Evolutionary conservation across 2,888 invertebrate species (phyloP).

Genomic region (Diaperis boleti): DNA sequence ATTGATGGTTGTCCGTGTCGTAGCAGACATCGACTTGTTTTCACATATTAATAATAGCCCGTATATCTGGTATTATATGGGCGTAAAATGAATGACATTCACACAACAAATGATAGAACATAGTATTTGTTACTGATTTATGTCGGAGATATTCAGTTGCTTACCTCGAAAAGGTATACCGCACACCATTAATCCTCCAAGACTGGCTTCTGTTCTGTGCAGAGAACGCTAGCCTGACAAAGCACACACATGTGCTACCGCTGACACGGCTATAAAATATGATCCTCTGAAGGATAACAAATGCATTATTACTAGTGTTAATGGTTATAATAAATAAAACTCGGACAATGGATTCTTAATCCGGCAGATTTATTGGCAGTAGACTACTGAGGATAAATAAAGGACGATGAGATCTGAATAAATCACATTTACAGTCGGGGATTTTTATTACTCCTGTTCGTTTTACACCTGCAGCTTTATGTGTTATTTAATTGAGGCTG

Average conservation of each 20-base stretch:
- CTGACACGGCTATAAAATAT: constrained; percentile 63
- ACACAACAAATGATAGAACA: constrained; percentile 63
- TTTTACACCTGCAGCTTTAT: constrained; percentile 52
- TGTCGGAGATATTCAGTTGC: constrained; percentile 63
- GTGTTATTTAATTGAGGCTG: constrained; percentile 40
- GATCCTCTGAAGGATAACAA: constrained; percentile 67
- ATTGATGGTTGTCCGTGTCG: constrained; percentile 37
- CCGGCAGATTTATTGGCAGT: constrained; percentile 64
- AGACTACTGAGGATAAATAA: constrained; percentile 58
- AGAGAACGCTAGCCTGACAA: constrained; percentile 45
- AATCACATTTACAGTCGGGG: constrained; percentile 58
- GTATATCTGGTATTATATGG: constrained; percentile 50
- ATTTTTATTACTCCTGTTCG: constrained; percentile 49
- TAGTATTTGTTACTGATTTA: constrained; percentile 63
- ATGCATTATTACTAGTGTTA: constrained; percentile 68
- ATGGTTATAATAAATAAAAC: constrained; percentile 67
- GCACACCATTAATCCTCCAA: constrained; percentile 63
- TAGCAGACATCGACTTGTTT: constrained; percentile 40
- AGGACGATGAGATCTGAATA: constrained; percentile 61
- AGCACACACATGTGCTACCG: constrained; percentile 62
- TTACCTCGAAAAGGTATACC: constrained; percentile 63
- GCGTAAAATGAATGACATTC: constrained; percentile 63
- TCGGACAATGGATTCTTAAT: constrained; percentile 67
- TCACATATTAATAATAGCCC: constrained; percentile 45
- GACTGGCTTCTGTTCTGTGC: constrained; percentile 59